Conservation (phyloP, 2,113 vertebrate genomes). For the Dermatemys mawii region DNA sequence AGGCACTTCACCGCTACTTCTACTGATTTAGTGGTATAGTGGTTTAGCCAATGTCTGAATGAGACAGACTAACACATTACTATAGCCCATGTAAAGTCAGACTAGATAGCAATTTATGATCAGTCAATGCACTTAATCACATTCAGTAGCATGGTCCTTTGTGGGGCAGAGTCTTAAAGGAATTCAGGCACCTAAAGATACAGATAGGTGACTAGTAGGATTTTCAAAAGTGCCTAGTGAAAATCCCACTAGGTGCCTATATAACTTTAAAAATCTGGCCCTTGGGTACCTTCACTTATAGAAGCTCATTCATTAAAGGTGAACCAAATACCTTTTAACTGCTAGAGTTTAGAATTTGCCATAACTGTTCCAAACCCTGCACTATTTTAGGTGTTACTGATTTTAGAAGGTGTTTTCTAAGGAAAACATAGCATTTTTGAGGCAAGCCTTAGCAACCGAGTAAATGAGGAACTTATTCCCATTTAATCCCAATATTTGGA, state of each 20-base stretch:
- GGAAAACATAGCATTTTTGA: not conserved
- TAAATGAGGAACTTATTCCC: not conserved
- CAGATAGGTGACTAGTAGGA: not conserved
- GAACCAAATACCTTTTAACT: not conserved
- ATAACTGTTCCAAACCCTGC: not conserved
- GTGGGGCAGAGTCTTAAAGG: not conserved
- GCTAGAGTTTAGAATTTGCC: not conserved
- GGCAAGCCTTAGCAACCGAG: not conserved
- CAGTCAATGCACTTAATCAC: not conserved
- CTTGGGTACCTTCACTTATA: not conserved
- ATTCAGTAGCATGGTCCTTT: not conserved
- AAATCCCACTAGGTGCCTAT: not conserved
- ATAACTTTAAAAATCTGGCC: not conserved
- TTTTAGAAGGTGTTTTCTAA: not conserved
- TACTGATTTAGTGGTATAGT: not conserved
- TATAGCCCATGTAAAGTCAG: not conserved
- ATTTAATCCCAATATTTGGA: not conserved
- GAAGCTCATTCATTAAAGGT: not conserved
- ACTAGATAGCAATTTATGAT: not conserved
- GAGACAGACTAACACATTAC: not conserved
- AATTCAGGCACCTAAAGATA: not conserved
- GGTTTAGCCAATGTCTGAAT: not conserved
- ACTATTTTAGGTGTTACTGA: not conserved
- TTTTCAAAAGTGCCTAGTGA: not conserved
- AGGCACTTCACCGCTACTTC: not conserved